Evolutionary conservation across 2,888 invertebrate genomes (phyloP).

Genomic region (Andrena chrysosceles): DNA sequence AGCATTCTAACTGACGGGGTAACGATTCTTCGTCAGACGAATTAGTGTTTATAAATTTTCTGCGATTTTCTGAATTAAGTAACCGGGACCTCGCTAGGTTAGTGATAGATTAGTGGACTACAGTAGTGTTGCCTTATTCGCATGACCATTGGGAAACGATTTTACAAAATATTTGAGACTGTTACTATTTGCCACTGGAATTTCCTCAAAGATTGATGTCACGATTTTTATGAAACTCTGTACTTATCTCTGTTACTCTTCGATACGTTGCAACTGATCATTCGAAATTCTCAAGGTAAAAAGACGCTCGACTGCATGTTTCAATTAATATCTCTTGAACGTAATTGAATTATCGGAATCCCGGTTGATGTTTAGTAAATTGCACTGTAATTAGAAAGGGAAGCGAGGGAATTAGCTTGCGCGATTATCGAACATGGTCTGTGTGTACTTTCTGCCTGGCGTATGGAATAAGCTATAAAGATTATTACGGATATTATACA

Average conservation of each 20-base stretch:
- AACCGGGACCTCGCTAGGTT: background rate
- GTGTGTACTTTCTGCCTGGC: background rate
- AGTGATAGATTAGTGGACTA: background rate
- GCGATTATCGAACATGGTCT: background rate
- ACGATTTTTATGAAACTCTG: too few species aligned
- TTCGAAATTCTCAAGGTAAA: too few species aligned
- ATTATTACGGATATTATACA: constrained; percentile 29
- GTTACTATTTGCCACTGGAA: too few species aligned
- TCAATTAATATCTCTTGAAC: too few species aligned
- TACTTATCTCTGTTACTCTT: too few species aligned
- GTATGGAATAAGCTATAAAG: background rate
- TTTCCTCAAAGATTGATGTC: too few species aligned
- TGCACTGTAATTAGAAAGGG: background rate
- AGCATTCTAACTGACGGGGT: background rate
- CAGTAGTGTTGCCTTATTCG: too few species aligned
- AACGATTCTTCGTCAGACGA: background rate
- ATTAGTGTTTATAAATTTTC: background rate
- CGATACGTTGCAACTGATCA: too few species aligned
- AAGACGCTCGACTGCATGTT: too few species aligned
- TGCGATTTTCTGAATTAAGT: background rate
- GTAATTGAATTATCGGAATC: background rate
- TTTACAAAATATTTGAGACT: too few species aligned
- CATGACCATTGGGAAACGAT: too few species aligned
- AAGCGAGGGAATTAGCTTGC: background rate
- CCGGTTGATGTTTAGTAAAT: background rate